Evolutionary conservation across 2,888 invertebrate genomes (phyloP).

Genomic region (Ochropleura leucogaster): DNA sequence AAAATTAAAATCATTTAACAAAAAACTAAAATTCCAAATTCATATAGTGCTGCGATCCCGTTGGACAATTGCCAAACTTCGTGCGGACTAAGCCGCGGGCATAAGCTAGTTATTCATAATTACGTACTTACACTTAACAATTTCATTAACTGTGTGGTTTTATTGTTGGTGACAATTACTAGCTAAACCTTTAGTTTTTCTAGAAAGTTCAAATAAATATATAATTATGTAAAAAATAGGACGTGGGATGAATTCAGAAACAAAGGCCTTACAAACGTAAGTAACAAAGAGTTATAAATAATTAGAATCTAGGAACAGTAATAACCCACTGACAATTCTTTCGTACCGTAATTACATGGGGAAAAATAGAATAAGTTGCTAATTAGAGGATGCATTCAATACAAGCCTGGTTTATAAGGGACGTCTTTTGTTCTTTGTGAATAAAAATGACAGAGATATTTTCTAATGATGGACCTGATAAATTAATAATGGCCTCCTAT

Average conservation of each 20-base stretch:
- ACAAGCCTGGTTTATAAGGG: neutral
- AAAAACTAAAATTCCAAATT: too few species aligned
- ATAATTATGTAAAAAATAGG: neutral
- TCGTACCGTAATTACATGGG: neutral
- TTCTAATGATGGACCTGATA: neutral
- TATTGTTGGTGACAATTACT: too few species aligned
- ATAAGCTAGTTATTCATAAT: too few species aligned
- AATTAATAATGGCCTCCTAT: neutral
- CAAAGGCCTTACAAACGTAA: neutral
- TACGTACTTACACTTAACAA: too few species aligned
- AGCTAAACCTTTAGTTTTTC: too few species aligned
- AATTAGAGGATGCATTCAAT: constrained; percentile 13
- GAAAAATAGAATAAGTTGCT: neutral
- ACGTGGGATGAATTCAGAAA: neutral
- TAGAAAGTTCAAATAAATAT: too few species aligned
- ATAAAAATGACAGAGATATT: neutral
- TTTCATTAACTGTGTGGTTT: too few species aligned
- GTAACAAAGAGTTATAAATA: neutral
- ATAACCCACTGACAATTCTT: neutral
- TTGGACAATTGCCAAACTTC: too few species aligned
- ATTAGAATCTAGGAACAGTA: too few species aligned
- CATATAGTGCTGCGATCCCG: too few species aligned
- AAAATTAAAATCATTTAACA: too few species aligned
- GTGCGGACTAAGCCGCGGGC: too few species aligned
- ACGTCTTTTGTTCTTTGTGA: neutral